A percentile compares a stretch with the other conserved stretches of the same genome.
Evolutionary conservation across 2,797 vertebrate genomes (phyloP).

Genomic region (Pipistrellus nathusii): DNA sequence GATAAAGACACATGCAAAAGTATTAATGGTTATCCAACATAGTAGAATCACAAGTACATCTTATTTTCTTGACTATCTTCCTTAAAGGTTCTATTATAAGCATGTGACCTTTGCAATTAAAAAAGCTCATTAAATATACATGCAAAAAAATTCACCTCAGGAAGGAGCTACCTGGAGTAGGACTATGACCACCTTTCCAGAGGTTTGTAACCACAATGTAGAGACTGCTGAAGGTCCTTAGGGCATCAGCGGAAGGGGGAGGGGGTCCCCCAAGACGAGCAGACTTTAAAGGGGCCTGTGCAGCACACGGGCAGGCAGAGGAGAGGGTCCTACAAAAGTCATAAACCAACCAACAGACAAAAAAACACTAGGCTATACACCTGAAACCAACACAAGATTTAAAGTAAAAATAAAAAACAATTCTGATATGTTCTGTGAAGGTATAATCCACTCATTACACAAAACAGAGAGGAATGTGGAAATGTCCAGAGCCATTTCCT

Average conservation of each 20-base stretch:
- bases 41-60: neutral
- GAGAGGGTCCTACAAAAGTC: neutral
- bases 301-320: neutral
- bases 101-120: neutral
- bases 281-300: neutral
- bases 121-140: neutral
- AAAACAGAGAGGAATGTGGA: neutral
- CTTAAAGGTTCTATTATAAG: slow-evolving; percentile 10
- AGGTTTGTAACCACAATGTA: neutral
- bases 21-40: neutral
- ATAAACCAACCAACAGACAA: neutral
- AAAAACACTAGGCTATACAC: neutral
- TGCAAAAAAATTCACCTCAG: neutral
- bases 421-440: slow-evolving; percentile 63
- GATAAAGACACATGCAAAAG: neutral
- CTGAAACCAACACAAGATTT: neutral
- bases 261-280: accelerated
- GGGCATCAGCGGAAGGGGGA: neutral
- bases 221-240: neutral
- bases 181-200: neutral
- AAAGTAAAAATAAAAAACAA: neutral
- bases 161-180: neutral
- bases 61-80: slow-evolving; percentile 8
- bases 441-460: slow-evolving; percentile 55
- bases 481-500: neutral